Evolutionary conservation across 37 sponge, comb jelly and placozoan genomes (phyloP).

Genomic region (Petrosia ficiformis): DNA sequence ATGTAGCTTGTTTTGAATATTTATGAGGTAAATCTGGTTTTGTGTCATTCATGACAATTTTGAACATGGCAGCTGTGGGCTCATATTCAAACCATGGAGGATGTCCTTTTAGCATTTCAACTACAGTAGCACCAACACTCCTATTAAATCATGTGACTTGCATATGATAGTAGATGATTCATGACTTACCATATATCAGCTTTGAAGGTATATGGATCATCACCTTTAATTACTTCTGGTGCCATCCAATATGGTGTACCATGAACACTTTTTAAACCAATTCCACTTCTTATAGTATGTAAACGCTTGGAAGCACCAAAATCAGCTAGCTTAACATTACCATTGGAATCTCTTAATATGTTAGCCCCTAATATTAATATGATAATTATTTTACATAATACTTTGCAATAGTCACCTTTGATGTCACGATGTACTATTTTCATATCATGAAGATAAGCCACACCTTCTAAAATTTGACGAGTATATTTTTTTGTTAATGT

Average conservation of each 20-base stretch:
- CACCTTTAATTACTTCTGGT: slow-evolving; percentile 91
- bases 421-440: slow-evolving; percentile 90
- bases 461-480: slow-evolving; percentile 86
- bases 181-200: slow-evolving; percentile 80
- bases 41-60: slow-evolving; percentile 74
- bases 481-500: slow-evolving; percentile 85
- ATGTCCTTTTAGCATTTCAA: slow-evolving; percentile 89
- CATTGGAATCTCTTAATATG: slow-evolving; percentile 82
- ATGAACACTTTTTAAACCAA: slow-evolving; percentile 85
- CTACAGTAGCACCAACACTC: slow-evolving; percentile 86
- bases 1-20: slow-evolving; percentile 74
- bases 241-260: slow-evolving; percentile 99
- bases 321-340: slow-evolving; percentile 93
- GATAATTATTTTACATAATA: neutral
- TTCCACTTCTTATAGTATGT: slow-evolving; percentile 78
- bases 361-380: slow-evolving; percentile 68
- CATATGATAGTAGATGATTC: neutral
- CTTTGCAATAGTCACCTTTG: slow-evolving; percentile 46
- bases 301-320: slow-evolving; percentile 95
- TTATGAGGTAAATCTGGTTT: slow-evolving; percentile 70
- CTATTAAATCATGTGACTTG: slow-evolving; percentile 1
- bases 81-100: slow-evolving; percentile 93
- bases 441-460: slow-evolving; percentile 84
- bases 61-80: slow-evolving; percentile 97
- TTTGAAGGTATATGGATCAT: slow-evolving; percentile 49